Evolutionary conservation across 37 sponge, comb jelly and placozoan genomes (phyloP).

Genomic region (Lycopodina hypogea): DNA sequence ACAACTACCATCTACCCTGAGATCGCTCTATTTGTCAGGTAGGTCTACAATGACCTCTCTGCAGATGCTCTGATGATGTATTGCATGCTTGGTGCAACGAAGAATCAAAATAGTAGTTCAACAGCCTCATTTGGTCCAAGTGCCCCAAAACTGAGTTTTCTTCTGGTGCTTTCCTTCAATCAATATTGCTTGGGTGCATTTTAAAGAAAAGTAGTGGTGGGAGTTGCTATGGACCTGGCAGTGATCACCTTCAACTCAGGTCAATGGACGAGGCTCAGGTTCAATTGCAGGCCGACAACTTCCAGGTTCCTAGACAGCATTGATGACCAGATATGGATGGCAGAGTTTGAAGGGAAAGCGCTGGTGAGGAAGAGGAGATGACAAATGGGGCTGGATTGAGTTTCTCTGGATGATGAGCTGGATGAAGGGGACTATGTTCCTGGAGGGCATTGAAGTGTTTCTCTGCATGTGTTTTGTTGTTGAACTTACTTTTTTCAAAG

Average conservation of each 20-base stretch:
- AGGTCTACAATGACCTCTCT: not conserved
- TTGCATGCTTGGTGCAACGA: constrained; percentile 10
- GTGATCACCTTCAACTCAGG: constrained; percentile 14
- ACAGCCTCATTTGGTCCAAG: constrained; percentile 1
- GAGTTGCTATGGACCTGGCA: not conserved
- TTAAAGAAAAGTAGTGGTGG: too few species aligned
- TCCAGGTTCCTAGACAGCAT: not conserved
- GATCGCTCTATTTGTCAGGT: not conserved
- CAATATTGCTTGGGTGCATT: too few species aligned
- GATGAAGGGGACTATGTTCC: not conserved
- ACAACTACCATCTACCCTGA: not conserved
- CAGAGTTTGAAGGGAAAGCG: not conserved
- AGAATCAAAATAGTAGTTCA: constrained; percentile 23
- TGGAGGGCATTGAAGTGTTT: not conserved
- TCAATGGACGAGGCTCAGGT: not conserved
- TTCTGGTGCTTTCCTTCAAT: too few species aligned
- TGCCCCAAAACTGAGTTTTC: not conserved
- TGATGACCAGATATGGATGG: not conserved
- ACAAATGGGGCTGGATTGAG: not conserved
- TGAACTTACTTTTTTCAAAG: not conserved
- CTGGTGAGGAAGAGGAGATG: constrained; percentile 10
- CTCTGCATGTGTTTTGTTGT: not conserved
- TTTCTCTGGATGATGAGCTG: not conserved
- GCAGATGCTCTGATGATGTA: not conserved
- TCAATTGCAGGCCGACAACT: not conserved